Evolutionary conservation across 1,140 invertebrate species (phyloP), one percentile per base, ranked within the genome.

Genomic region (Drosophila sp.): DNA sequence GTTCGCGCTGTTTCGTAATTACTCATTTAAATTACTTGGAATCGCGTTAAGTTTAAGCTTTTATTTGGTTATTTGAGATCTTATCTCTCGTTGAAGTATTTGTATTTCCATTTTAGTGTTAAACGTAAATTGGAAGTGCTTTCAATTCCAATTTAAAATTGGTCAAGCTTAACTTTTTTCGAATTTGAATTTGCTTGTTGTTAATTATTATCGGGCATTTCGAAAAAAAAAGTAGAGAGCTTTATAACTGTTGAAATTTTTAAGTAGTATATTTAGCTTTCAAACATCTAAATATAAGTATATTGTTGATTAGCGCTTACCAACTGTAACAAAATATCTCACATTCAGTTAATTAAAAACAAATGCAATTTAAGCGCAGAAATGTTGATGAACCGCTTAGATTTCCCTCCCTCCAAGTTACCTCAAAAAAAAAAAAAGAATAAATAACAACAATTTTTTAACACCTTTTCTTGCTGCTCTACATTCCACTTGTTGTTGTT

Each of bases 311-410:
- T 32, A 32, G 32, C 38, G 27, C 23, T 6, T 58, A 27, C 27
- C 29, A 38, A 38, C 62, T 62, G 23, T 38, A 55, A 5, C 1
- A 35, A 60, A 32, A 63, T 58, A n/a, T 44, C 65, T 25, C 29
- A 25, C 8, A 60, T 78, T 75, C n/a, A 60, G 74, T 75, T 78
- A 78, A 78, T 78, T 78, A 78, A 78, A 78, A 63, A 29, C 67
- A 75, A 78, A 58, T 67, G 67, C 72, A 75, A 71, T 78, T 78
- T 78, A 66, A 35, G 50, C 33, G 55, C 60, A 65, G 54, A 44
- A 56, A 67, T 71, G 74, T 65, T 78, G 76, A 78, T 78, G 67
- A 71, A 70, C 72, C 44, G 44, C 67, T 75, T 60, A 62, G 76
- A 78, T 78, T 78, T 70, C 10, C 33, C 10, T 29, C 17, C 23